Evolutionary conservation across 1,140 invertebrate genomes (phyloP), one percentile per base, ranked within the genome.

Genomic region (Drosophila lowei): DNA sequence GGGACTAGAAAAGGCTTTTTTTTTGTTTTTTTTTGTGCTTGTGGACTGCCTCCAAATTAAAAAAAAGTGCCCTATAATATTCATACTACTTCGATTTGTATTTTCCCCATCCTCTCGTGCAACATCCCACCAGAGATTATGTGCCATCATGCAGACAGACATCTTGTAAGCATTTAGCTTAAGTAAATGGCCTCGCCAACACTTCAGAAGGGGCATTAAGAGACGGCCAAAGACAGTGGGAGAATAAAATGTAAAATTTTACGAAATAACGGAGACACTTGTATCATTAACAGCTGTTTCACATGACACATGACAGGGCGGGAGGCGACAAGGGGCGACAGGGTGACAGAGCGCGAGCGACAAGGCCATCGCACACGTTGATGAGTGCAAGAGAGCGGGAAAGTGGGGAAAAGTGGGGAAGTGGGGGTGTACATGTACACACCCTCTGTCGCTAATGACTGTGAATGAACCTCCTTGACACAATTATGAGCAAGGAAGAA

Each of bases 391-490:
- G 61, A 11, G 43, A 18, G 49, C 6, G 11, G 44, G 18, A n/a
- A 58, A 58, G 42, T 16, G 43, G 30, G 15, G 15, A 16, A 23
- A 42, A 44, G 70, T 56, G 53, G 23, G 42, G 50, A 43, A 48
- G 61, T 48, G 50, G 68, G 70, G 54, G 77, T 73, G 65, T 11
- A 62, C 71, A 74, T 61, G 43, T 52, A 58, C 71, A 74, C 78
- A 53, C 63, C 63, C 60, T 55, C 52, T 64, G 57, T 44, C 72
- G 72, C 80, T 85, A 85, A 85, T 85, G 80, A 85, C 80, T 77
- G 77, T 63, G 80, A 85, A 85, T 85, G 80, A 85, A 85, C 80
- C 80, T 85, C 76, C 80, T 85, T 85, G 80, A 85, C 80, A 85
- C 80, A 85, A 85, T 85, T 85, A 85, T 61, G 64, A 77, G 8